Evolutionary conservation across 2,113 vertebrate species (phyloP).

Genomic region (Colossoma macropomum): DNA sequence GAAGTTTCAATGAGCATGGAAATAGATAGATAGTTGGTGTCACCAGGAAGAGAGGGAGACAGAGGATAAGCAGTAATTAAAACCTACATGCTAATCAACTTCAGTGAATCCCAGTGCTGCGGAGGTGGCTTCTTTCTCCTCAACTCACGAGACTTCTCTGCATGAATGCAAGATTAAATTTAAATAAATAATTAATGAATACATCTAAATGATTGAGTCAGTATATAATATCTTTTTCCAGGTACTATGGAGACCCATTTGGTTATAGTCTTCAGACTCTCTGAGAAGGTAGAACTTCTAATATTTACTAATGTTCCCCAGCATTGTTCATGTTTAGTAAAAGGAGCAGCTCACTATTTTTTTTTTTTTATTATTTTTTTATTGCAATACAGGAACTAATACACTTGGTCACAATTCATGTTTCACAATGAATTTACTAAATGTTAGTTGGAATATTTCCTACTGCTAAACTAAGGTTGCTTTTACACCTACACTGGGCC

Average conservation of each 20-base stretch:
- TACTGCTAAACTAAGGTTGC: too few relatives aligned
- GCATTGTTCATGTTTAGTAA: too few relatives aligned
- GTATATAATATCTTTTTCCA: neutral
- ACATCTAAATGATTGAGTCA: neutral
- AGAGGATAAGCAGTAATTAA: conserved; percentile 49
- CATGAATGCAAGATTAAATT: conserved; percentile 24
- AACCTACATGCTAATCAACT: conserved; percentile 49
- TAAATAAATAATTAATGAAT: neutral
- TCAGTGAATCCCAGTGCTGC: conserved; percentile 33
- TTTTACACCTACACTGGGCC: too few relatives aligned
- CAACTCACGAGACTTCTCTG: conserved; percentile 27
- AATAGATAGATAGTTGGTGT: conserved; percentile 21
- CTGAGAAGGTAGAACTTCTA: too few relatives aligned
- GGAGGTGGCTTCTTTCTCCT: conserved; percentile 20
- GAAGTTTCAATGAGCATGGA: neutral
- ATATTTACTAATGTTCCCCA: too few relatives aligned
- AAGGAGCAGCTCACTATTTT: too few relatives aligned
- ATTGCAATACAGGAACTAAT: too few relatives aligned
- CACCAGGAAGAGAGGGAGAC: conserved; percentile 7
- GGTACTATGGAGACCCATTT: conserved; percentile 5
- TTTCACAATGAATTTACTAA: too few relatives aligned
- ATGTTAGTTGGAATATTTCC: too few relatives aligned
- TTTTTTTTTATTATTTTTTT: too few relatives aligned
- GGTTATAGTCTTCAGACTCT: neutral
- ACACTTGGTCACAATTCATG: too few relatives aligned